phyloP scores from a whole-genome alignment of 1,140 invertebrate genomes.

The Diorhabda elongata region DNA sequence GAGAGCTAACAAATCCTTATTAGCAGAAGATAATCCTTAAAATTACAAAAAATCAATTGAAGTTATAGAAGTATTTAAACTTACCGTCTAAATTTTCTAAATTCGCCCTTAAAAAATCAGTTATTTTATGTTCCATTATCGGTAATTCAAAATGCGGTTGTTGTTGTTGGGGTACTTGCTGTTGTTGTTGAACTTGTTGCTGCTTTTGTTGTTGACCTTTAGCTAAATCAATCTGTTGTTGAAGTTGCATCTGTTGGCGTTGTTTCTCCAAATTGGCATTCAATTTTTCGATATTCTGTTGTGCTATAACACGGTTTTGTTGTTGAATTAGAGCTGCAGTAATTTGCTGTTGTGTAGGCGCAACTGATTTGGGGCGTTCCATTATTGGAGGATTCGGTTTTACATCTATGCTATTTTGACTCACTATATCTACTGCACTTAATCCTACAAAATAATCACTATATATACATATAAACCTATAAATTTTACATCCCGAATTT shows the following conservation, averaged over 20 bases:
- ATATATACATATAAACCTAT: too few species aligned
- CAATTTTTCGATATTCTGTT: conserved; percentile 56
- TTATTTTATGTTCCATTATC: conserved; percentile 55
- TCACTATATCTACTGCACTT: conserved; percentile 41
- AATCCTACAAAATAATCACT: conserved; percentile 21
- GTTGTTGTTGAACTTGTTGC: conserved; percentile 42
- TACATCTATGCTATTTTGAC: conserved; percentile 39
- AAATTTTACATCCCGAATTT: not conserved
- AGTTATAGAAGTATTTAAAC: not conserved
- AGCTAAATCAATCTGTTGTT: conserved; percentile 41
- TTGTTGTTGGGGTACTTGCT: conserved; percentile 34
- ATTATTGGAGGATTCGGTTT: conserved; percentile 36
- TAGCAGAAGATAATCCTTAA: conserved; percentile 49
- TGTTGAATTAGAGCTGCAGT: conserved; percentile 56
- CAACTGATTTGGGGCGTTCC: conserved; percentile 45
- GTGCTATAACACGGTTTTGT: conserved; percentile 54
- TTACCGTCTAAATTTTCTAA: conserved; percentile 63
- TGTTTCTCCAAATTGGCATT: conserved; percentile 55
- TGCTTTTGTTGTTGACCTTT: conserved; percentile 31
- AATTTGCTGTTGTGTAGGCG: conserved; percentile 47
- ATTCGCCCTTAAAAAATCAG: conserved; percentile 61
- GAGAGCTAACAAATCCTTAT: conserved; percentile 64
- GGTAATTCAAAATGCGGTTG: conserved; percentile 46
- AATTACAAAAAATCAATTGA: not conserved
- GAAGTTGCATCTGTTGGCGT: conserved; percentile 48